Evolutionary conservation across 2,888 invertebrate species (phyloP).

Genomic region (Ormyrus nitidulus): DNA sequence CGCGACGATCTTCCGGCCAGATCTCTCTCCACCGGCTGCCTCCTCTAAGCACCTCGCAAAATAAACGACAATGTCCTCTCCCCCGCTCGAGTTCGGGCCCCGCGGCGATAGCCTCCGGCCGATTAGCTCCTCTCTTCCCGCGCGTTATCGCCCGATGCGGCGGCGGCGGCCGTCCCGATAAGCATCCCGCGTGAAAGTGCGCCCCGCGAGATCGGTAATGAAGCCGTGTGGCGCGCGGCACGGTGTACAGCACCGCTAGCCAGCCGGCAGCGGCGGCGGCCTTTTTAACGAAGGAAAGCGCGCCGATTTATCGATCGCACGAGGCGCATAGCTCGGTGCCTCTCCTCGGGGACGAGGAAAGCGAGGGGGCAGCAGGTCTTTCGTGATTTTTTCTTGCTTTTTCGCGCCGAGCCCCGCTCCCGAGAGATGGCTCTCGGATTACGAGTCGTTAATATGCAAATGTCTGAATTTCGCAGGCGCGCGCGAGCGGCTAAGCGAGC

Average conservation of each 20-base stretch:
- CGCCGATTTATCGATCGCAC: conserved; percentile 31
- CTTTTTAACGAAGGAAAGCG: conserved; percentile 37
- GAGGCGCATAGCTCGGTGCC: conserved; percentile 16
- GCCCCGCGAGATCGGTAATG: conserved; percentile 31
- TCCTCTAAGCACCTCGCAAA: background rate
- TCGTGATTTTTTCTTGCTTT: background rate
- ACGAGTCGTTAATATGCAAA: conserved; percentile 51
- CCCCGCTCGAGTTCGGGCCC: background rate
- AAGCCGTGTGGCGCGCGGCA: background rate
- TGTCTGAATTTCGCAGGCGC: conserved; percentile 42
- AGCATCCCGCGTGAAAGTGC: conserved; percentile 46
- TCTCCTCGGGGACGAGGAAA: conserved; percentile 10
- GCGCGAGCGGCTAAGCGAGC: background rate
- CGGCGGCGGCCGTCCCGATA: conserved; percentile 6
- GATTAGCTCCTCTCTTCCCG: conserved; percentile 19
- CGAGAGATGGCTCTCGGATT: conserved; percentile 7
- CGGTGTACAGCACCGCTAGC: conserved; percentile 9
- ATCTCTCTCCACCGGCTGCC: background rate
- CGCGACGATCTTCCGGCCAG: conserved; percentile 44
- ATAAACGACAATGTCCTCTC: conserved; percentile 34
- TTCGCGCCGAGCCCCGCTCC: background rate
- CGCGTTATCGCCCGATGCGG: conserved; percentile 18
- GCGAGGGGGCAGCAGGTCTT: background rate
- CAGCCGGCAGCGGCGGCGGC: background rate
- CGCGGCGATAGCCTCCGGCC: background rate